A percentile compares a stretch with the other conserved stretches of the same genome.
Conservation (phyloP, 37 sponge, comb jelly and placozoan genomes). For the Chondrilla cf. caribensis region DNA sequence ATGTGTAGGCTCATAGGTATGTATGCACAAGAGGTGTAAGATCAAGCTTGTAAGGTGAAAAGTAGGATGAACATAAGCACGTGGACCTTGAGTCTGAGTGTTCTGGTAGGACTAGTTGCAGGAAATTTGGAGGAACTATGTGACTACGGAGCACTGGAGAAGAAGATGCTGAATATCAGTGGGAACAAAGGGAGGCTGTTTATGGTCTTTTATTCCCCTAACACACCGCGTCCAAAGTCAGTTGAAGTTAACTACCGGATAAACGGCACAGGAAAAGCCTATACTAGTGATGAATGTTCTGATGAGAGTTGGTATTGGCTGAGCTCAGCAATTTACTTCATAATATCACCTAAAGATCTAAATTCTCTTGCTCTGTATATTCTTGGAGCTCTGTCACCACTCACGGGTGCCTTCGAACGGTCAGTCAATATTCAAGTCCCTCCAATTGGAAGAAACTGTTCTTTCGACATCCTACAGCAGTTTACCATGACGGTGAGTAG, state of each 20-base stretch:
- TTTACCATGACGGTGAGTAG: background rate
- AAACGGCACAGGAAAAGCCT: background rate
- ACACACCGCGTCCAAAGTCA: background rate
- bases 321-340: conserved; percentile 12
- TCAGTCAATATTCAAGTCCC: background rate
- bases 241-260: background rate
- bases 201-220: conserved; percentile 8
- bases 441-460: background rate
- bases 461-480: conserved; percentile 8
- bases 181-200: background rate
- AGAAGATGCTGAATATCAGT: background rate
- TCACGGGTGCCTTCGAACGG: background rate
- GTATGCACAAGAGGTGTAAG: too few relatives aligned
- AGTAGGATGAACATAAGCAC: too few relatives aligned
- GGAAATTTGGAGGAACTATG: too few relatives aligned
- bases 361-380: background rate
- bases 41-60: too few relatives aligned
- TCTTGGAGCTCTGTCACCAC: background rate
- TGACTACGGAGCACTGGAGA: too few relatives aligned
- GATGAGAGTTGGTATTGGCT: conserved; percentile 6
- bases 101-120: too few relatives aligned
- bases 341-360: background rate
- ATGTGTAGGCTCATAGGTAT: too few relatives aligned
- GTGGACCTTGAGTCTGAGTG: too few relatives aligned
- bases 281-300: too few relatives aligned